Percentiles rank a stretch among this genome's conserved stretches.
Conservation (phyloP, 2,113 vertebrate genomes). For the Onychostruthus taczanowskii region DNA sequence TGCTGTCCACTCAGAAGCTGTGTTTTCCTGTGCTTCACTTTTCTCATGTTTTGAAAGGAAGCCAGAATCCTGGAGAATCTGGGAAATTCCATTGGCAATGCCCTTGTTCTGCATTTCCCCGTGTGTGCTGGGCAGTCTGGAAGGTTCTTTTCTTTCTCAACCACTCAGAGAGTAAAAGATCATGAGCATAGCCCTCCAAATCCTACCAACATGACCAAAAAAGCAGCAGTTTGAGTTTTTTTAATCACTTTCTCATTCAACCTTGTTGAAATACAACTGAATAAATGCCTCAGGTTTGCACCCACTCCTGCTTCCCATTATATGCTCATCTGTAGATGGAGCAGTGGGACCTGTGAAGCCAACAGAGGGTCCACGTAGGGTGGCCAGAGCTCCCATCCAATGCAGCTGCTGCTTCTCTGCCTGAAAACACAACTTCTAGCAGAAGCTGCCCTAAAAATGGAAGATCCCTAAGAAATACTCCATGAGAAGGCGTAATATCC, state of each 20-base stretch:
- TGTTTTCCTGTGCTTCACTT: not conserved
- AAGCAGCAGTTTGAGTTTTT: not conserved
- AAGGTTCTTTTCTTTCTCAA: not conserved
- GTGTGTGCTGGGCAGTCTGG: rapidly evolving
- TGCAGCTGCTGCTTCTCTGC: not conserved
- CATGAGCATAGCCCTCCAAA: not conserved
- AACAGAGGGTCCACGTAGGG: rapidly evolving
- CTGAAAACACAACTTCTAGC: not conserved
- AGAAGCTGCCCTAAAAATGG: not conserved
- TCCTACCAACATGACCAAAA: not conserved
- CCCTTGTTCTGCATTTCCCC: not conserved
- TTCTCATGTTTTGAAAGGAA: not conserved
- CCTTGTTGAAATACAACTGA: not conserved
- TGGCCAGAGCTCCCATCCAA: not conserved
- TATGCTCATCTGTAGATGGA: not conserved
- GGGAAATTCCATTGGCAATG: not conserved
- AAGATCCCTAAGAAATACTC: not conserved
- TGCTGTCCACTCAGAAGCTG: not conserved
- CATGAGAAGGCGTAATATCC: not conserved
- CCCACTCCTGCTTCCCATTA: not conserved
- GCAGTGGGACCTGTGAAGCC: not conserved
- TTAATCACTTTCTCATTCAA: not conserved
- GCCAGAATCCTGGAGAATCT: not conserved
- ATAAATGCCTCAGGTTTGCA: not conserved
- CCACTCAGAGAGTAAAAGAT: not conserved